A percentile compares a stretch with the other conserved stretches of the same genome.
These are phyloP conservation scores for Siniperca chuatsi DNA, from an alignment of 2,113 vertebrate genomes.

Conservation along the genomic window DNA sequence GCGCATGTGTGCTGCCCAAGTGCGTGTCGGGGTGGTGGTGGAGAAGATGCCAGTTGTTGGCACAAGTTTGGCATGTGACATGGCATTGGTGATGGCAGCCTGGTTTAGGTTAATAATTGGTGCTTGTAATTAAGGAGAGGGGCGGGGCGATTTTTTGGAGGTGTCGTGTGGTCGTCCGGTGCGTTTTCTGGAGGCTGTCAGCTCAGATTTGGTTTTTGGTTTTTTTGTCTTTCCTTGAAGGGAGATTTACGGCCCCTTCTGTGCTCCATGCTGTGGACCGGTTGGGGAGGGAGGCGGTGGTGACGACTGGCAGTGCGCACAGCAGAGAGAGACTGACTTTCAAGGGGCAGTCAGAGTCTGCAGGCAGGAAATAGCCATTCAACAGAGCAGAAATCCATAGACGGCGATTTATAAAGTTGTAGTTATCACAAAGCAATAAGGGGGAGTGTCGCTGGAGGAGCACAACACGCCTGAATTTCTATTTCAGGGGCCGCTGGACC, in stretches of 20 bases:
- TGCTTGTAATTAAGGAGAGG: slow-evolving; percentile 64
- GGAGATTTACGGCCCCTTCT: slow-evolving; percentile 60
- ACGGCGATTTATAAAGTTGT: slow-evolving; percentile 58
- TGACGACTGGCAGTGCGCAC: slow-evolving; percentile 80
- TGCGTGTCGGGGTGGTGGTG: slow-evolving; percentile 23
- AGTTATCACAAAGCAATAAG: slow-evolving; percentile 35
- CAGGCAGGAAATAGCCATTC: slow-evolving; percentile 72
- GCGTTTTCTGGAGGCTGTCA: slow-evolving; percentile 46
- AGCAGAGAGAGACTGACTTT: slow-evolving; percentile 72
- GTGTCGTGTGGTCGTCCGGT: slow-evolving; percentile 11
- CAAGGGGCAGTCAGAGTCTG: slow-evolving; percentile 79
- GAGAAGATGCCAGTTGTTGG: slow-evolving; percentile 58
- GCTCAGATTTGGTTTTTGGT: neutral
- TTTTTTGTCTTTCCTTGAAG: neutral
- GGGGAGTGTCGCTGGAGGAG: slow-evolving; percentile 42
- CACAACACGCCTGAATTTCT: slow-evolving; percentile 46
- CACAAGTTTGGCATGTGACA: slow-evolving; percentile 69
- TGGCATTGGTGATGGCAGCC: slow-evolving; percentile 53
- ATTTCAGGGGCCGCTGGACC: slow-evolving; percentile 74
- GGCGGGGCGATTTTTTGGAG: slow-evolving; percentile 36
- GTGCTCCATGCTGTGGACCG: slow-evolving; percentile 60
- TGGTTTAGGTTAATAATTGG: slow-evolving; percentile 54
- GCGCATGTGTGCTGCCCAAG: slow-evolving; percentile 40
- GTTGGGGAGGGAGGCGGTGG: slow-evolving; percentile 73
- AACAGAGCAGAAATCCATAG: slow-evolving; percentile 56